Conservation (phyloP, 2,113 vertebrate genomes). For the Gadus chalcogrammus region DNA sequence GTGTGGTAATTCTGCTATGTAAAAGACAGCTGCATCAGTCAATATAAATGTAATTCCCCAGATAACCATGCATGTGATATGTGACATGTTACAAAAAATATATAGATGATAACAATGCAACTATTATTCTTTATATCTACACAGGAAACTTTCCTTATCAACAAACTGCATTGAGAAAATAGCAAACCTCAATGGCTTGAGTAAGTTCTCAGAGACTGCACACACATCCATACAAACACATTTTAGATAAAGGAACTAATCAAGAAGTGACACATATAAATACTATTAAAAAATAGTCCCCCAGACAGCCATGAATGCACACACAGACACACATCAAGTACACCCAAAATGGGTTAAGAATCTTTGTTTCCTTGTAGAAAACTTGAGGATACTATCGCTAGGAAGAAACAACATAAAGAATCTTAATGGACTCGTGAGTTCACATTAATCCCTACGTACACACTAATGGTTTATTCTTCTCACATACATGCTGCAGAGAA, state of each 20-base stretch:
- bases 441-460: background rate
- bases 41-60: too few species aligned
- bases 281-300: too few species aligned
- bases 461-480: too few species aligned
- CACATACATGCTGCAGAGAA: too few species aligned
- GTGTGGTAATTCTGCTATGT: too few species aligned
- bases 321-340: background rate
- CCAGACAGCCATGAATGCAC: too few species aligned
- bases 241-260: background rate
- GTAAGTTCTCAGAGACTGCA: conserved; percentile 75
- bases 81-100: too few species aligned
- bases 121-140: conserved; percentile 18
- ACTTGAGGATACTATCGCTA: conserved; percentile 90
- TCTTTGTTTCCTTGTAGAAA: conserved; percentile 74
- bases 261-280: too few species aligned
- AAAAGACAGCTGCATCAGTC: too few species aligned
- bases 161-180: conserved; percentile 99
- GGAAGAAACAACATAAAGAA: conserved; percentile 97
- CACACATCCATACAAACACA: background rate
- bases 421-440: conserved; percentile 88
- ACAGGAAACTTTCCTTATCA: conserved; percentile 91
- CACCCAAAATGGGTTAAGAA: background rate
- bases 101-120: too few species aligned
- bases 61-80: too few species aligned
- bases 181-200: conserved; percentile 88